Percentiles rank a stretch among this genome's conserved stretches.
phyloP scores from a whole-genome alignment of 1,140 invertebrate species.

The Meloidogyne chitwoodi region DNA sequence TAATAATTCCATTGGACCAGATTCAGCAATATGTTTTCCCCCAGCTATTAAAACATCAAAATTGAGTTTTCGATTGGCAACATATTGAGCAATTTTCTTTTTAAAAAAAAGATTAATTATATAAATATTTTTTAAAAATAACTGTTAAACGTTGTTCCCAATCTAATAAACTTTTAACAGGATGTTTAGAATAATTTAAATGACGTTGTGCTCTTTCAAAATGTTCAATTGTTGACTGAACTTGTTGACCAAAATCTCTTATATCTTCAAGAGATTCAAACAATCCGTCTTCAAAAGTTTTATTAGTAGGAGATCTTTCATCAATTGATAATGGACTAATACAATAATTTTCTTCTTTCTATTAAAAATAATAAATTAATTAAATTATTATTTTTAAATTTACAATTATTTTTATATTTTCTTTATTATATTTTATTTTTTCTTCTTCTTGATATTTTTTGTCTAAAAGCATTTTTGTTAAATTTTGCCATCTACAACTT shows the following conservation, averaged over 20 bases:
- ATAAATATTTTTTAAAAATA: too few relatives aligned
- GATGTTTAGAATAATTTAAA: slow-evolving; percentile 38
- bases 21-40: slow-evolving; percentile 43
- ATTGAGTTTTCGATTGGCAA: slow-evolving; percentile 22
- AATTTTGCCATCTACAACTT: slow-evolving; percentile 4
- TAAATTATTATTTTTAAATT: neutral
- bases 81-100: slow-evolving; percentile 27
- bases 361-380: neutral
- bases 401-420: neutral
- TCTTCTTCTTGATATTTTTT: neutral
- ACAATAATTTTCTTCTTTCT: neutral
- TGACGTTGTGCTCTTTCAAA: slow-evolving; percentile 31
- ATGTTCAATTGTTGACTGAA: slow-evolving; percentile 3
- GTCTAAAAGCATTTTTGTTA: neutral
- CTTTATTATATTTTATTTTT: neutral
- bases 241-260: neutral
- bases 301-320: neutral
- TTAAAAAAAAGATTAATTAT: neutral
- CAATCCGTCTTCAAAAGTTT: neutral
- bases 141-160: slow-evolving; percentile 45
- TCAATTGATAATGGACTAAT: neutral
- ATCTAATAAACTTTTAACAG: slow-evolving; percentile 24
- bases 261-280: neutral
- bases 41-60: slow-evolving; percentile 43
- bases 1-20: slow-evolving; percentile 47